Evolutionary conservation across 2,888 invertebrate genomes (phyloP).

Genomic region (Strigamia transsilvanica): DNA sequence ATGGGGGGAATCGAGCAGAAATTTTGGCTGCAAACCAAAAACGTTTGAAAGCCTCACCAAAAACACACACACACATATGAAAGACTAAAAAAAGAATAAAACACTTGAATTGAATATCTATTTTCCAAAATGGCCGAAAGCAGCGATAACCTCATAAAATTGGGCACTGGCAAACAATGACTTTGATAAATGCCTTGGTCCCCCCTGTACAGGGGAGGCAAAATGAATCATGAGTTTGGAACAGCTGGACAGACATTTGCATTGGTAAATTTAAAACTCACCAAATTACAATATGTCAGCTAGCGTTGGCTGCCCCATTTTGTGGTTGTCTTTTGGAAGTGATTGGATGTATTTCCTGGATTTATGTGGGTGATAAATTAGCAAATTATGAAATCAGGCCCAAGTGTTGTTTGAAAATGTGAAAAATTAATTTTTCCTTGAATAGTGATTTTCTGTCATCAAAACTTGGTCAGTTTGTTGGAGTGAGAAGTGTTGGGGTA

Average conservation of each 20-base stretch:
- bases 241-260: slow-evolving; percentile 28
- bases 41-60: slow-evolving; percentile 9
- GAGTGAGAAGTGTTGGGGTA: not conserved
- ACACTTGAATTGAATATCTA: not conserved
- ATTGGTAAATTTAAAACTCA: not conserved
- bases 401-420: not conserved
- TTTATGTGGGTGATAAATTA: not conserved
- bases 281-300: not conserved
- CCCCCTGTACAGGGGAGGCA: not conserved
- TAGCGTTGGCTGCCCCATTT: not conserved
- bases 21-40: slow-evolving; percentile 35
- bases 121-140: not conserved
- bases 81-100: not conserved
- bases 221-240: slow-evolving; percentile 28
- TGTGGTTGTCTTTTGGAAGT: not conserved
- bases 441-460: slow-evolving; percentile 34
- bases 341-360: too few relatives aligned
- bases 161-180: not conserved
- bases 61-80: not conserved
- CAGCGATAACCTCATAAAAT: too few relatives aligned
- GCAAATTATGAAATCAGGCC: not conserved
- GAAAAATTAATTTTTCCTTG: not conserved
- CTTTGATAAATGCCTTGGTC: slow-evolving; percentile 23
- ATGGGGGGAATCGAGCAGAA: slow-evolving; percentile 39
- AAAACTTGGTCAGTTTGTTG: not conserved